Conservation (phyloP, 2,113 vertebrate species). For the cattle (Bos taurus) region ARS-UCD2.0 NC_037333.1:40042001-40042500, state of each 20-base stretch:
- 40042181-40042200: not conserved
- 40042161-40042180: not conserved
- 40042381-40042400: slow-evolving; percentile 96
- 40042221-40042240: slow-evolving; percentile 52
- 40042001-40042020: slow-evolving; percentile 6
- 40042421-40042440: slow-evolving; percentile 94
- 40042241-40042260: slow-evolving; percentile 65
- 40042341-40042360: slow-evolving; percentile 94
- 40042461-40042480: slow-evolving; percentile 92
- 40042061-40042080: not conserved
- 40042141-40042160: not conserved
- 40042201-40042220: slow-evolving; percentile 44
- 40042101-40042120: not conserved
- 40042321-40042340: slow-evolving; percentile 90
- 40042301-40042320: slow-evolving; percentile 92
- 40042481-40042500: slow-evolving; percentile 88
- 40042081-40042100: not conserved
- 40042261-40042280: slow-evolving; percentile 71
- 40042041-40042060: not conserved
- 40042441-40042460: slow-evolving; percentile 91
- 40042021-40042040: slow-evolving; percentile 35
- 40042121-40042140: not conserved
- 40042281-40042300: slow-evolving; percentile 91
- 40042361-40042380: slow-evolving; percentile 98
- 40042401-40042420: slow-evolving; percentile 92